Evolutionary conservation across 1,140 invertebrate genomes (phyloP).

Genomic region (Bombus balteatus): DNA sequence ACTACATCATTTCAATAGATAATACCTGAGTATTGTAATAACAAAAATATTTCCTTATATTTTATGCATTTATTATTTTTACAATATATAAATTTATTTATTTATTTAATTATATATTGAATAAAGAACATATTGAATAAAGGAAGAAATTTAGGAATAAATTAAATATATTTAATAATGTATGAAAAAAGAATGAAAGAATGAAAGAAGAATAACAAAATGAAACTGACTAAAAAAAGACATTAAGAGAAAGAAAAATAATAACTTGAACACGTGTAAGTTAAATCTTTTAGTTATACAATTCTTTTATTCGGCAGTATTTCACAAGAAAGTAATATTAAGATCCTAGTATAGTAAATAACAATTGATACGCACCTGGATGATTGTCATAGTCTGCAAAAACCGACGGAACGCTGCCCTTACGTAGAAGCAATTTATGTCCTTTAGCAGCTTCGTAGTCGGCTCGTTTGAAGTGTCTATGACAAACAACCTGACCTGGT

Average conservation of each 20-base stretch:
- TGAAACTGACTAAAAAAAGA: slow-evolving; percentile 1
- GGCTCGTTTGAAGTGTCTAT: slow-evolving; percentile 85
- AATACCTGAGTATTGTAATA: no score
- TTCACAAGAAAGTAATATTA: not conserved
- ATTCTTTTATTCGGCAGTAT: not conserved
- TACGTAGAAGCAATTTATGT: slow-evolving; percentile 84
- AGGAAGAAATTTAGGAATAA: not conserved
- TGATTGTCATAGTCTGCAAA: slow-evolving; percentile 78
- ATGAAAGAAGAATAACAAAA: not conserved
- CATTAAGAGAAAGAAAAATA: not conserved
- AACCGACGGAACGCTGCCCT: slow-evolving; percentile 82
- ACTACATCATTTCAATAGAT: no score
- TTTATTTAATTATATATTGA: not conserved
- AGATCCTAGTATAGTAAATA: not conserved
- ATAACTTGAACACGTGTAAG: slow-evolving; percentile 10
- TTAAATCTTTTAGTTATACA: slow-evolving; percentile 3
- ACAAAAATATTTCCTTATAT: no score
- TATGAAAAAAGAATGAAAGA: no score
- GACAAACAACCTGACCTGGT: slow-evolving; percentile 85
- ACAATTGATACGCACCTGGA: slow-evolving; percentile 63
- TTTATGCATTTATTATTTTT: no score
- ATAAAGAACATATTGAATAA: not conserved
- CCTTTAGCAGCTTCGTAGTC: slow-evolving; percentile 85
- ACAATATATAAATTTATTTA: no score
- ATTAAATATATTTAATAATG: not conserved